phyloP scores from a whole-genome alignment of 1,140 invertebrate species.

The Diachasma alloeum region DNA sequence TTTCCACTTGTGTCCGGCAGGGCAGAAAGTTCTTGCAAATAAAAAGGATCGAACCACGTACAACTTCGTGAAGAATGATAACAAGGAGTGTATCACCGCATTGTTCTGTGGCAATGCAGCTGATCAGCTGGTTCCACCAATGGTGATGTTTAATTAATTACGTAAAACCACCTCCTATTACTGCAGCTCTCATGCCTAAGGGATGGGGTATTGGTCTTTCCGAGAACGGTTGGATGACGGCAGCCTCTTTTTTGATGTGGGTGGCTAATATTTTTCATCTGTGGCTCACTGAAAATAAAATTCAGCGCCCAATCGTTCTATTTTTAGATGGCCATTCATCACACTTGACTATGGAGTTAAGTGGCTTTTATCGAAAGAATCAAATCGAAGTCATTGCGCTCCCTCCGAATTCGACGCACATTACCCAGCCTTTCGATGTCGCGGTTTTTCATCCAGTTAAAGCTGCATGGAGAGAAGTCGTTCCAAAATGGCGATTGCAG shows the following conservation, averaged over 20 bases:
- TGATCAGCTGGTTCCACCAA: conserved; percentile 34
- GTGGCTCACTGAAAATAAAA: conserved; percentile 41
- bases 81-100: conserved; percentile 58
- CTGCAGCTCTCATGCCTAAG: conserved; percentile 25
- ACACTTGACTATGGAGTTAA: conserved; percentile 48
- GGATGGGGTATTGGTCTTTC: conserved; percentile 40
- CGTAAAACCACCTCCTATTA: conserved; percentile 34
- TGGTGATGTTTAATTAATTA: conserved; percentile 44
- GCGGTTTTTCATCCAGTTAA: conserved; percentile 42
- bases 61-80: conserved; percentile 39
- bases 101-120: conserved; percentile 50
- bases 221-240: conserved; percentile 44
- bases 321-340: conserved; percentile 60
- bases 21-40: conserved; percentile 38
- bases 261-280: conserved; percentile 48
- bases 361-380: conserved; percentile 54
- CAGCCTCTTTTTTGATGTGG: conserved; percentile 43
- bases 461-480: conserved; percentile 35
- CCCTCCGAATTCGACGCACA: conserved; percentile 57
- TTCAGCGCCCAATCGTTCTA: conserved; percentile 46
- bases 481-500: conserved; percentile 35
- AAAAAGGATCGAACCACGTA: conserved; percentile 48
- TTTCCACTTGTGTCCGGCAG: conserved; percentile 39
- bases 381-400: conserved; percentile 53
- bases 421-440: conserved; percentile 59